Evolutionary conservation across 2,888 invertebrate genomes (phyloP), one percentile per base, ranked within the genome.

Genomic region (Drosophila prolongata): DNA sequence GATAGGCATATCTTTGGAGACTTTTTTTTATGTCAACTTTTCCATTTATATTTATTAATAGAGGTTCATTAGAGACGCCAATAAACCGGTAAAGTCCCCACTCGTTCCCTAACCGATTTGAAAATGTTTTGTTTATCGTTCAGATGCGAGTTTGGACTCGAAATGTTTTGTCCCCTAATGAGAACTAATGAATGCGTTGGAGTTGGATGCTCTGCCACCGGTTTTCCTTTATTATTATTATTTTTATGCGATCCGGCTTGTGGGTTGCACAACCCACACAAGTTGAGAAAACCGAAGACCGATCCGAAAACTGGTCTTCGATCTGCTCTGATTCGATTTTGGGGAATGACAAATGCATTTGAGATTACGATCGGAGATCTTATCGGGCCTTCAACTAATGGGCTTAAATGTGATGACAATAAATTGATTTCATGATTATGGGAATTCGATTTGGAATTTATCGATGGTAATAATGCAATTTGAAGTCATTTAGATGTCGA

Each of bases 41-140:
- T 54, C 34, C 37, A 19, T 57, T 50, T 52, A 24, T 34, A 40
- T 67, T 53, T 47, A 47, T 47, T 54, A 54, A 30, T 37, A 34
- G 46, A 27, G 47, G 47, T 66, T 66, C 66, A 66, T 66, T 66
- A 66, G 68, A 40, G 54, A 53, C 35, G 47, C 42, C 62, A 49
- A 43, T 61, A 64, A 49, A 59, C 59, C 59, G 59, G 59, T 58
- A 53, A 57, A 10, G 1, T 14, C 35, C 14, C 8, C 9, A 10
- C 11, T 11, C 35, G 11, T 30, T 38, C n/a, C 35, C n/a, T 19
- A n/a, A 6, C 16, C 11, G 8, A 35, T 75, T 87, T 73, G 79
- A 72, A n/a, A 87, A 82, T 74, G 79, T 61, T n/a, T 83, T 83
- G 88, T 83, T 83, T 85, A 77, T 77, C 75, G 82, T 75, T 81